phyloP scores from a whole-genome alignment of 2,113 vertebrate species.

The Leuciscus idus region DNA sequence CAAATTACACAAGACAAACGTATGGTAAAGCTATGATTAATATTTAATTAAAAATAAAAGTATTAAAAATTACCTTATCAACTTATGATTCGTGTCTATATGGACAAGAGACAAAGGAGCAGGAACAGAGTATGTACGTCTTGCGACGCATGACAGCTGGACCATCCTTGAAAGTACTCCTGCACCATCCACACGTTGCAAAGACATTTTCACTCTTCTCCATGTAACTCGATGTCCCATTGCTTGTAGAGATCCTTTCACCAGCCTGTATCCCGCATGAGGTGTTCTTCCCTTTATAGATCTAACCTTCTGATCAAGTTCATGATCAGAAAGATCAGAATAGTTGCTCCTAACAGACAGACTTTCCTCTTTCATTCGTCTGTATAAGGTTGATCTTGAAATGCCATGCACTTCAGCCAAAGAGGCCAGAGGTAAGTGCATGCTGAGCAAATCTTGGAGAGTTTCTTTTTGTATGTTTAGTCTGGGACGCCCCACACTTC shows the following conservation, averaged over 20 bases:
- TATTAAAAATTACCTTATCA: conserved; percentile 2
- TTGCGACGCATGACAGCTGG: conserved; percentile 24
- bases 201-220: conserved; percentile 24
- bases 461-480: background rate
- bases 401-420: too few species aligned
- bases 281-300: conserved; percentile 4
- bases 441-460: background rate
- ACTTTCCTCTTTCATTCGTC: background rate
- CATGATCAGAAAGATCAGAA: conserved; percentile 5
- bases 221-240: conserved; percentile 13
- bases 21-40: too few species aligned
- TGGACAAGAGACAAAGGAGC: conserved; percentile 43
- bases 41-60: too few species aligned
- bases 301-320: conserved; percentile 12
- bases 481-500: background rate
- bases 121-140: conserved; percentile 41
- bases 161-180: conserved; percentile 36
- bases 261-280: background rate
- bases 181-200: conserved; percentile 38
- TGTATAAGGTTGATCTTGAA: too few species aligned
- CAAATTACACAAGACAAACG: too few species aligned
- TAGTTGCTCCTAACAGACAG: background rate
- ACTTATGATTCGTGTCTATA: conserved; percentile 3
- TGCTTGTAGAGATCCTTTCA: conserved; percentile 3
- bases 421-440: background rate